Conservation (phyloP, 2,797 vertebrate genomes). For the Jordanella pulchra region DNA sequence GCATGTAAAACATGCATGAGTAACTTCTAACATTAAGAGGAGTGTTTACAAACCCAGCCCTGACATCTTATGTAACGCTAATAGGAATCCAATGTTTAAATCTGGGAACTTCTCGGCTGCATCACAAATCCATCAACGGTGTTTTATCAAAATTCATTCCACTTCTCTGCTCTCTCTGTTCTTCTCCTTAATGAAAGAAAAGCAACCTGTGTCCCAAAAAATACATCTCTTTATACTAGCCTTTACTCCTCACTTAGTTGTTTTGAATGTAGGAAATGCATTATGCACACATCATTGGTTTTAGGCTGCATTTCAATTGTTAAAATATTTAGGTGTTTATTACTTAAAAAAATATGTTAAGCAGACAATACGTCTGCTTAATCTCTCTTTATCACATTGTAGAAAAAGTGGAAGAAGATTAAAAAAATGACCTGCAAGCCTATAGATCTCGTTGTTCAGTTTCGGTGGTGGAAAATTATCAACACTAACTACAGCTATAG, state of each 20-base stretch:
- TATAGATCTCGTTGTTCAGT: constrained; percentile 20
- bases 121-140: constrained; percentile 9
- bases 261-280: constrained; percentile 66
- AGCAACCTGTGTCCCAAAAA: constrained; percentile 14
- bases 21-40: constrained; percentile 56
- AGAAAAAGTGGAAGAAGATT: too few species aligned
- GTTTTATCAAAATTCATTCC: constrained; percentile 24
- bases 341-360: constrained; percentile 25
- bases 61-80: constrained; percentile 69
- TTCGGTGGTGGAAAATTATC: constrained; percentile 9
- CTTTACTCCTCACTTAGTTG: constrained; percentile 66
- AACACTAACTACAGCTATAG: constrained; percentile 7
- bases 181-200: constrained; percentile 32
- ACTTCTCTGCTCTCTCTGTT: constrained; percentile 1
- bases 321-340: constrained; percentile 54
- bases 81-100: constrained; percentile 26
- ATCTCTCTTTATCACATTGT: constrained; percentile 5
- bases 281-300: constrained; percentile 65
- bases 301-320: constrained; percentile 65
- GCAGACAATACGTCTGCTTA: constrained; percentile 34
- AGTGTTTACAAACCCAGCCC: constrained; percentile 54
- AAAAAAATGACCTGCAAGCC: background rate
- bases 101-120: constrained; percentile 12
- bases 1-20: constrained; percentile 73
- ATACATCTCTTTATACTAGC: constrained; percentile 43